These are phyloP conservation scores for Knipowitschia caucasica DNA, from an alignment of 2,797 vertebrate genomes.

Conservation along the genomic window DNA sequence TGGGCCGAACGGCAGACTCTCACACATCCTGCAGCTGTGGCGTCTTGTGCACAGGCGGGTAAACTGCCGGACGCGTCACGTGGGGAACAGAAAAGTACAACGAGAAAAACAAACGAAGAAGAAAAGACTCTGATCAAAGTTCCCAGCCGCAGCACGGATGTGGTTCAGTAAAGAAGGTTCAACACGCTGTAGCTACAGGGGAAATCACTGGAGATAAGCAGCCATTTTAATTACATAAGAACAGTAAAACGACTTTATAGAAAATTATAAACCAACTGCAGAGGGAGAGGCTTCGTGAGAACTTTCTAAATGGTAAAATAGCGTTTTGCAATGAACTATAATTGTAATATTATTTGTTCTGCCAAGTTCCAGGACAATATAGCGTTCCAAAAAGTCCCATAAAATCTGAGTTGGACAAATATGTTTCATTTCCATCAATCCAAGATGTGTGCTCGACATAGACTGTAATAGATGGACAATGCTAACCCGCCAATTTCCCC, in stretches of 20 bases:
- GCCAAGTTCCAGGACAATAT: too few relatives aligned
- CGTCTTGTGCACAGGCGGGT: slow-evolving; percentile 21
- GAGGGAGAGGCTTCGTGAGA: background rate
- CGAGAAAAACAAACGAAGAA: slow-evolving; percentile 29
- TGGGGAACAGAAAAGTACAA: slow-evolving; percentile 18
- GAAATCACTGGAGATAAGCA: background rate
- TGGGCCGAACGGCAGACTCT: slow-evolving; percentile 64
- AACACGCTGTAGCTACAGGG: slow-evolving; percentile 32
- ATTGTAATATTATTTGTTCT: too few relatives aligned
- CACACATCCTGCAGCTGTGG: slow-evolving; percentile 56
- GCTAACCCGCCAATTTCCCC: too few relatives aligned
- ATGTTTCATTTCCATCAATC: too few relatives aligned
- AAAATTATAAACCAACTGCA: background rate
- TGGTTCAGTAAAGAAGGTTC: slow-evolving; percentile 37
- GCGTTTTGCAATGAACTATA: too few relatives aligned
- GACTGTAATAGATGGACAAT: too few relatives aligned
- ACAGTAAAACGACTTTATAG: background rate
- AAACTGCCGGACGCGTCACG: slow-evolving; percentile 47
- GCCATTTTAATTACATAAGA: background rate
- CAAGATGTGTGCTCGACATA: too few relatives aligned
- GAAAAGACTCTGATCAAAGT: slow-evolving; percentile 42
- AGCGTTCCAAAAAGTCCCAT: too few relatives aligned
- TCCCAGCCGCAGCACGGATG: slow-evolving; percentile 59
- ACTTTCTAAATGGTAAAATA: background rate
- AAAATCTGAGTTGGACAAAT: too few relatives aligned